phyloP scores from a whole-genome alignment of 30 jellyfish, hydroid and myxozoan species.

The Catostylus mosaicus region DNA sequence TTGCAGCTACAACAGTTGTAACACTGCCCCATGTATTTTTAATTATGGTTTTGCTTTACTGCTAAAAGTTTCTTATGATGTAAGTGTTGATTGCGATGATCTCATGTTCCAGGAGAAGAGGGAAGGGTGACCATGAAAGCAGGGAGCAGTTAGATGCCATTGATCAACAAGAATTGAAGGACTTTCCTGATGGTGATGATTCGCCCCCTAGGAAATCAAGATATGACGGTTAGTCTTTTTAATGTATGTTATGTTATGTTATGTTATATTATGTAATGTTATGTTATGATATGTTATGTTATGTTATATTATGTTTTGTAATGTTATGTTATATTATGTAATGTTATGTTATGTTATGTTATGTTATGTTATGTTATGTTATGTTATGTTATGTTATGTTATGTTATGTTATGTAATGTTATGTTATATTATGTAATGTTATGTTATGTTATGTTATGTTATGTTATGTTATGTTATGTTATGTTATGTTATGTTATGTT shows the following conservation, averaged over 20 bases:
- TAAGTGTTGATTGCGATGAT: too few species aligned
- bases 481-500: too few species aligned
- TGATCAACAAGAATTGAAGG: neutral
- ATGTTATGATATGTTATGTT: constrained; percentile 15
- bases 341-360: constrained; percentile 23
- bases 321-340: constrained; percentile 10
- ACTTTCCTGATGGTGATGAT: neutral
- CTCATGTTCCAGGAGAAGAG: neutral
- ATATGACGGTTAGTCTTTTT: too few species aligned
- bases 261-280: neutral
- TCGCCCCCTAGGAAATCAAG: too few species aligned
- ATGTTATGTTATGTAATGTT: constrained; percentile 6
- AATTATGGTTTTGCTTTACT: too few species aligned
- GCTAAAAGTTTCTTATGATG: too few species aligned
- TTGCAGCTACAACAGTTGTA: too few species aligned
- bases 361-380: constrained; percentile 13
- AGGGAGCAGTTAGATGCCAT: neutral
- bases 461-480: too few species aligned
- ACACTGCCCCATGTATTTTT: too few species aligned
- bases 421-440: too few species aligned
- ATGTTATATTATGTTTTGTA: neutral
- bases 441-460: too few species aligned
- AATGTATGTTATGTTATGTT: constrained; percentile 12
- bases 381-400: constrained; percentile 1
- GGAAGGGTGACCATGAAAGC: neutral